Conservation (phyloP, 2,113 vertebrate genomes). For the Tor tambroides region DNA sequence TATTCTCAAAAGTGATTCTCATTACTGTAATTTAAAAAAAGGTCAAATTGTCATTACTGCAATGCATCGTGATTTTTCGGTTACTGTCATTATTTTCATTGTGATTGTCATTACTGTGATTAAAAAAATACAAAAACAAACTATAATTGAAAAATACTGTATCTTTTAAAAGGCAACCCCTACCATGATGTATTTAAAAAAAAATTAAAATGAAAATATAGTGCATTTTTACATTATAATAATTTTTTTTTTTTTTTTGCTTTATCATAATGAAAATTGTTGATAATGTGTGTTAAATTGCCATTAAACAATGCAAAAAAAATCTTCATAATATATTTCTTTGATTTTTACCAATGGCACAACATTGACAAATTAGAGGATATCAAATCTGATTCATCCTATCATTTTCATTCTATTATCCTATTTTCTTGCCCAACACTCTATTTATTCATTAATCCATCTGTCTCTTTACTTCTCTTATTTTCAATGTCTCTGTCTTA, state of each 20-base stretch:
- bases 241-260: not conserved
- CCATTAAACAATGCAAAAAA: not conserved
- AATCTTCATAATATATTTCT: not conserved
- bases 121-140: too few relatives aligned
- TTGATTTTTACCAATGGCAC: not conserved
- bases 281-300: not conserved
- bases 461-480: not conserved
- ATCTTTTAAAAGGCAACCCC: not conserved
- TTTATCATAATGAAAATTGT: not conserved
- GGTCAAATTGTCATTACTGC: too few relatives aligned
- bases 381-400: not conserved
- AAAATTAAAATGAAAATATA: not conserved
- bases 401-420: not conserved
- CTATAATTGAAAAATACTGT: too few relatives aligned
- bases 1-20: too few relatives aligned
- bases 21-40: too few relatives aligned
- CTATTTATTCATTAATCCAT: not conserved
- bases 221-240: not conserved
- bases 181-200: not conserved
- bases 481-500: constrained; percentile 56
- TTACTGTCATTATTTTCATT: too few relatives aligned
- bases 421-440: not conserved
- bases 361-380: not conserved
- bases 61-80: too few relatives aligned
- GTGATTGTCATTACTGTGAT: too few relatives aligned